phyloP scores from a whole-genome alignment of 2,113 vertebrate species.

The Cavia aperea region DNA sequence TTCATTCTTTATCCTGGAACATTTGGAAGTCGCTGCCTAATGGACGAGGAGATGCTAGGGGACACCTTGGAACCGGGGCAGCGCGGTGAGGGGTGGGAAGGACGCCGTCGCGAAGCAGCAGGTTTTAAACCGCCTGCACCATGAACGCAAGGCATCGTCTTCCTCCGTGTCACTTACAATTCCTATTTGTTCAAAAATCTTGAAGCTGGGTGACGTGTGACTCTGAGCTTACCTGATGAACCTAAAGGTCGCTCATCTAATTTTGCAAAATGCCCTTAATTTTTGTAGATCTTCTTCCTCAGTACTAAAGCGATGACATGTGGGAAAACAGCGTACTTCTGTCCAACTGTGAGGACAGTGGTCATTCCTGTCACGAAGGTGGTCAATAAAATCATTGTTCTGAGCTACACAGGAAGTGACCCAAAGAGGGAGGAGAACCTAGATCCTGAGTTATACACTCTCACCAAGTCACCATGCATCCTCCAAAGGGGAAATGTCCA shows the following conservation, averaged over 20 bases:
- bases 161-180: not conserved
- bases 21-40: conserved; percentile 69
- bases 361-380: not conserved
- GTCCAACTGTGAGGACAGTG: not conserved
- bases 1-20: conserved; percentile 72
- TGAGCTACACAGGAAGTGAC: not conserved
- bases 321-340: not conserved
- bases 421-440: not conserved
- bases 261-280: not conserved
- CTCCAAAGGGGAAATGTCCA: not conserved
- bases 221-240: conserved; percentile 30
- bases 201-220: not conserved
- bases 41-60: conserved; percentile 64
- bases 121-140: not conserved
- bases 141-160: not conserved
- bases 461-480: not conserved
- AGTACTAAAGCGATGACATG: not conserved
- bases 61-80: conserved; percentile 55
- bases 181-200: conserved; percentile 6
- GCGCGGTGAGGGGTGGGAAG: conserved; percentile 8
- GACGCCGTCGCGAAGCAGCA: not conserved
- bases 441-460: not conserved
- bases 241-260: not conserved
- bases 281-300: not conserved
- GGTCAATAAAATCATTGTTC: not conserved